Percentiles rank a stretch among this genome's conserved stretches.
These are phyloP conservation scores for Gymnobelideus leadbeateri DNA, from an alignment of 2,113 vertebrate species.

Conservation along the genomic window DNA sequence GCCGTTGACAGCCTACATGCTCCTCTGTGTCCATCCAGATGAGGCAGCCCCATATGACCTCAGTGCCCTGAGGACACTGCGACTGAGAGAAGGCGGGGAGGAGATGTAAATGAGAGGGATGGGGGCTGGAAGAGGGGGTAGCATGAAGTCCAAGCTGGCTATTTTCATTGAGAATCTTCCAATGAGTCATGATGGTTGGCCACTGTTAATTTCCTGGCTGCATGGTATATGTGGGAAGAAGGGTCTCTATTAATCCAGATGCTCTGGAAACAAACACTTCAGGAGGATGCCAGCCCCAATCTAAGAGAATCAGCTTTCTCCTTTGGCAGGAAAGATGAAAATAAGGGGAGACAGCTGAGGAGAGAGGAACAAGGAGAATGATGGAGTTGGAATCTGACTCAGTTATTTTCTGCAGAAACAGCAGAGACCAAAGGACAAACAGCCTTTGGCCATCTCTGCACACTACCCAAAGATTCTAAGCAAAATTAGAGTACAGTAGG, in stretches of 20 bases:
- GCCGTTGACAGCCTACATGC: slow-evolving; percentile 50
- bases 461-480: neutral
- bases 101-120: neutral
- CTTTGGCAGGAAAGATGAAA: slow-evolving; percentile 63
- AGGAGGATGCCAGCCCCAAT: slow-evolving; percentile 21
- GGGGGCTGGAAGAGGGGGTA: slow-evolving; percentile 18
- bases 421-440: neutral
- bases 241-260: neutral
- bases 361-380: slow-evolving; percentile 13
- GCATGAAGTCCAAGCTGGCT: neutral
- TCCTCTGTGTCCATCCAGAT: neutral
- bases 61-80: slow-evolving; percentile 8
- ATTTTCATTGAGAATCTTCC: neutral
- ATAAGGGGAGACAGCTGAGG: neutral
- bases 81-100: neutral
- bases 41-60: neutral
- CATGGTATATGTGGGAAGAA: neutral
- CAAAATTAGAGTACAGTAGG: neutral
- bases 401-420: slow-evolving; percentile 6
- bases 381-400: neutral
- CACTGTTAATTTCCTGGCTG: neutral
- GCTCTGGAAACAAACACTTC: neutral
- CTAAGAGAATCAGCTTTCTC: slow-evolving; percentile 30
- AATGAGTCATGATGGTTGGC: neutral
- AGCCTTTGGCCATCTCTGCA: neutral